Evolutionary conservation across 1,140 invertebrate species (phyloP).

Genomic region (Pseudomyrmex sp.): DNA sequence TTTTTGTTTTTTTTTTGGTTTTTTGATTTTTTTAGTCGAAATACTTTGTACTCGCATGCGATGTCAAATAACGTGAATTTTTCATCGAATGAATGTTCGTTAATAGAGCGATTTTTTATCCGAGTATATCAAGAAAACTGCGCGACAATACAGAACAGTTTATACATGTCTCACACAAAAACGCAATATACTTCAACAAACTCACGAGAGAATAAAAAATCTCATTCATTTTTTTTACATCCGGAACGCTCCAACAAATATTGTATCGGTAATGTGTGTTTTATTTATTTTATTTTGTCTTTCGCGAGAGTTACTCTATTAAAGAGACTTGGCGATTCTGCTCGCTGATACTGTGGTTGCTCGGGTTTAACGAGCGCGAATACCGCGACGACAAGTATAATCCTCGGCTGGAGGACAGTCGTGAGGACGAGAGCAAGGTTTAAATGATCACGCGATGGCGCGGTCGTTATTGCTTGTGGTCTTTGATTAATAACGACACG

Average conservation of each 20-base stretch:
- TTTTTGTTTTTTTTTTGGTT: conserved; percentile 4
- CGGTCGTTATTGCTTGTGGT: conserved; percentile 76
- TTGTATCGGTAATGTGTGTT: too few species aligned
- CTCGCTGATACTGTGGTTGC: neutral
- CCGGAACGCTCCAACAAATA: too few species aligned
- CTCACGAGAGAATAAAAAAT: too few species aligned
- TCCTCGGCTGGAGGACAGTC: conserved; percentile 30
- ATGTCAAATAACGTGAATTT: conserved; percentile 37
- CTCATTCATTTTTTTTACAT: too few species aligned
- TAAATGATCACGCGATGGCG: conserved; percentile 62
- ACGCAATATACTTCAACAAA: too few species aligned
- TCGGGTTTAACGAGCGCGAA: conserved; percentile 28
- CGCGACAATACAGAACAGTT: too few species aligned
- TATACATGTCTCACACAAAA: too few species aligned
- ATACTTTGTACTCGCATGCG: conserved; percentile 3
- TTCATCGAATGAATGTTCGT: neutral
- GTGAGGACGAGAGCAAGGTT: conserved; percentile 53
- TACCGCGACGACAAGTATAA: conserved; percentile 28
- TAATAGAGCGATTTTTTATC: neutral
- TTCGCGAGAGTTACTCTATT: neutral
- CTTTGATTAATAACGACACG: conserved; percentile 82
- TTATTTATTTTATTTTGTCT: neutral
- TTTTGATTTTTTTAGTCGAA: conserved; percentile 1
- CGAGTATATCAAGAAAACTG: neutral
- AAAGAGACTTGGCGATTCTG: neutral